These are phyloP conservation scores for Dicyrtoma fusca DNA, from an alignment of 2,888 invertebrate genomes.

Conservation along the genomic window DNA sequence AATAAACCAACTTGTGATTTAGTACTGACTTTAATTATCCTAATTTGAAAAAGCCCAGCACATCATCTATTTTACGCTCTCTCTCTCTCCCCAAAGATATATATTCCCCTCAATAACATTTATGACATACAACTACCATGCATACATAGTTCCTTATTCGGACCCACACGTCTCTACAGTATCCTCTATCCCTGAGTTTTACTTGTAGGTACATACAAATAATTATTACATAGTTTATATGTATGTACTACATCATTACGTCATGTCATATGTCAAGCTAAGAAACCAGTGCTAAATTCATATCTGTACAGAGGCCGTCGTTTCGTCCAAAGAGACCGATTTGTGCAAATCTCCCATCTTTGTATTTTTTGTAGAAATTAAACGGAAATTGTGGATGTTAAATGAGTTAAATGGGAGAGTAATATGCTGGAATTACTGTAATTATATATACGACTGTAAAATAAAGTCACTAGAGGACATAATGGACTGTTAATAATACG, in stretches of 20 bases:
- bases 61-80: not conserved
- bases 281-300: too few relatives aligned
- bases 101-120: not conserved
- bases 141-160: not conserved
- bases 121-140: too few relatives aligned
- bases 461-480: too few relatives aligned
- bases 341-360: constrained; percentile 7
- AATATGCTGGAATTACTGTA: too few relatives aligned
- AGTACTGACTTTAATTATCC: constrained; percentile 35
- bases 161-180: too few relatives aligned
- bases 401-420: not conserved
- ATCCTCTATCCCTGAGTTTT: not conserved
- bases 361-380: constrained; percentile 3
- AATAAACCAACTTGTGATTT: constrained; percentile 32
- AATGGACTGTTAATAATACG: too few relatives aligned
- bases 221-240: too few relatives aligned
- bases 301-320: too few relatives aligned
- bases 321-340: not conserved
- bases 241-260: constrained; percentile 1
- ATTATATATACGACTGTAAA: too few relatives aligned
- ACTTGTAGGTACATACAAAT: not conserved
- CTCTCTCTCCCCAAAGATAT: not conserved
- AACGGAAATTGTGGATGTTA: not conserved
- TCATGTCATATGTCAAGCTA: too few relatives aligned
- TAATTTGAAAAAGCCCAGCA: constrained; percentile 24